These are phyloP conservation scores for Xestia c-nigrum DNA, from an alignment of 2,888 invertebrate species.

Conservation along the genomic window DNA sequence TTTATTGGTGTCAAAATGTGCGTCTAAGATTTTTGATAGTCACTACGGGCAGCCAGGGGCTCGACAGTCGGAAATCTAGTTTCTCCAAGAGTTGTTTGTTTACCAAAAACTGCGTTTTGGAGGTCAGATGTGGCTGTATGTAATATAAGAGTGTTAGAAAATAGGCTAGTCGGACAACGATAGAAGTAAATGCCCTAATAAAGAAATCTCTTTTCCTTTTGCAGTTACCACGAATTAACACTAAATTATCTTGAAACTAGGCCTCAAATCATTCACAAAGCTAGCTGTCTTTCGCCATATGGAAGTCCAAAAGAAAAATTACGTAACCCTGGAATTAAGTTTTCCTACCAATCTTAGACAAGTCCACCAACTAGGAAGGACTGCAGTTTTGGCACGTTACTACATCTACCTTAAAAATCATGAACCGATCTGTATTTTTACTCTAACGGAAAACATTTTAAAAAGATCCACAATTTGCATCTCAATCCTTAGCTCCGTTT, in stretches of 20 bases:
- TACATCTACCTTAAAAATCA: not conserved
- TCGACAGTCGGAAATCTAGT: not conserved
- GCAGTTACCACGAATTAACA: no score
- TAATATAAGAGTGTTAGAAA: not conserved
- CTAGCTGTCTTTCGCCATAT: not conserved
- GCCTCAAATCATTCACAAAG: not conserved
- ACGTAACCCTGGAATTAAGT: slow-evolving; percentile 24
- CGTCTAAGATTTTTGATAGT: not conserved
- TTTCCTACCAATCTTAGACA: slow-evolving; percentile 19
- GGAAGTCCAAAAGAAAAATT: slow-evolving; percentile 11
- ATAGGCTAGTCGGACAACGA: not conserved
- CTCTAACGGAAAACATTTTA: slow-evolving; percentile 6
- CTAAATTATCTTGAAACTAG: not conserved
- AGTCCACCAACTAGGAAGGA: not conserved
- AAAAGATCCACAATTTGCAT: slow-evolving; percentile 5
- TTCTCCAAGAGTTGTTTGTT: not conserved
- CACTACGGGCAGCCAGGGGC: not conserved
- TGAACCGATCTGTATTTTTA: not conserved
- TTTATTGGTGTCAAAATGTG: not conserved
- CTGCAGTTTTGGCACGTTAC: slow-evolving; percentile 17
- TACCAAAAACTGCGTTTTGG: not conserved
- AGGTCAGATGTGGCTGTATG: not conserved
- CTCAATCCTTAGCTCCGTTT: not conserved
- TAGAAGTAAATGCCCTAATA: not conserved
- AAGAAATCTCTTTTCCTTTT: not conserved